Base-by-base conservation (phyloP, 1,140 invertebrate genomes). In the Diprion similis region DNA sequence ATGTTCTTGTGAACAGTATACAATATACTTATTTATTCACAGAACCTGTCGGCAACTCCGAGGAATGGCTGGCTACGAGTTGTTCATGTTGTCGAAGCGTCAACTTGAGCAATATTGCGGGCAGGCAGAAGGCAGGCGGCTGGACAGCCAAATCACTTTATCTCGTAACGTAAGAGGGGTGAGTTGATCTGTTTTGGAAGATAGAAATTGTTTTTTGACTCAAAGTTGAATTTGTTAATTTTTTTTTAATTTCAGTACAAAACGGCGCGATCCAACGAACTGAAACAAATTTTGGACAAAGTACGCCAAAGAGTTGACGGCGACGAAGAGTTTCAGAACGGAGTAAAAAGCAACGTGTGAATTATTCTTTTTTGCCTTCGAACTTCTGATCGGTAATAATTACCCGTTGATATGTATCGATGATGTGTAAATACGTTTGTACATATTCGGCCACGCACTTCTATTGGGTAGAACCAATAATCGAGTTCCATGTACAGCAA, bases 131-230 rank as follows among this genome's bases (percentile, higher is more conserved):
- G 95, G 94, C 65, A 89, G 90, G 75, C 89, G 93, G 8, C 89
- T 97, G 8, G 91, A 92, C 78, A 93, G 92, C 64, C 94, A 95
- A 82, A 87, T 97, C 24, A 91, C 92, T 1, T 89, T 95, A 70
- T 94, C 95, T 80, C 90, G 93, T 78, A 95, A 92, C 81, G 90
- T 93, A 51, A 92, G 91, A 77, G 94, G 93, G 88, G 95, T 96
- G 90, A 90, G 88, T 86, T 71, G 51, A 37, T 46, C 1, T 67
- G 64, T 65, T 17, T 59, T 18, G 17, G 37, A n/a, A 70, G 64
- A 24, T 51, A 66, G 48, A 59, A 1, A 8, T 8, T 64, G 46
- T 46, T 45, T 46, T 64, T 15, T 37, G 6, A 37, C 24, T 37
- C 24, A 37, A 37, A 37, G 24, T 37, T 37, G 1, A 6, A 37